These are phyloP conservation scores for Oscheius sp. DNA, from an alignment of 1,140 invertebrate species.

Conservation along the genomic window DNA sequence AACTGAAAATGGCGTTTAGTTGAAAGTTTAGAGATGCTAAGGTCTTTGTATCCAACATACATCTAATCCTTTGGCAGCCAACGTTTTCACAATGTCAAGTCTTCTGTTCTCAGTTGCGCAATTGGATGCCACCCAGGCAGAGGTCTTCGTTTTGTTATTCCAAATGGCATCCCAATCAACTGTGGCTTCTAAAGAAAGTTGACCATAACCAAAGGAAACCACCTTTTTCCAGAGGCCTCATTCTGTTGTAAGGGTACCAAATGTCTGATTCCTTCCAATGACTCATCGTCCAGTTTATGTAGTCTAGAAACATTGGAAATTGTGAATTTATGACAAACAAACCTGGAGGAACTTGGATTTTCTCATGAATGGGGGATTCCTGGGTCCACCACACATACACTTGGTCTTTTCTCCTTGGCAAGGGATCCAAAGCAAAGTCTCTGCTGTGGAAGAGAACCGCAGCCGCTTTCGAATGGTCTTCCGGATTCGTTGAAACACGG, in stretches of 20 bases:
- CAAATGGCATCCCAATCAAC: slow-evolving; percentile 2
- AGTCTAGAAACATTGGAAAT: background rate
- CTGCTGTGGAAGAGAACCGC: slow-evolving; percentile 8
- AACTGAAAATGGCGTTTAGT: background rate
- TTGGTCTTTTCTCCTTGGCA: background rate
- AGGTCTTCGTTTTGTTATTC: background rate
- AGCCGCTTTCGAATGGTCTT: too few relatives aligned
- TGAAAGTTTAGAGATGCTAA: too few relatives aligned
- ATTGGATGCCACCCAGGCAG: slow-evolving; percentile 12
- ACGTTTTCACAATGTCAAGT: background rate
- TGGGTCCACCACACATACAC: background rate
- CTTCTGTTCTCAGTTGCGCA: background rate
- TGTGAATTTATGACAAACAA: background rate
- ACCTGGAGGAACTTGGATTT: background rate
- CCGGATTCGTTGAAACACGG: too few relatives aligned
- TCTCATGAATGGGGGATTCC: background rate
- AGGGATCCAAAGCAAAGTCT: background rate
- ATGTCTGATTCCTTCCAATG: slow-evolving; percentile 23
- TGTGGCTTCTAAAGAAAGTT: too few relatives aligned
- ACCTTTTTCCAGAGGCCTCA: background rate
- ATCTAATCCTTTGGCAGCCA: background rate
- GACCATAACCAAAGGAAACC: too few relatives aligned
- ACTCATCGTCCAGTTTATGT: slow-evolving; percentile 36
- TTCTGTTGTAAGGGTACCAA: slow-evolving; percentile 12
- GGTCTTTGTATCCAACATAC: too few relatives aligned